These are phyloP conservation scores for Apeltes quadracus DNA, from an alignment of 2,113 vertebrate species.

Conservation along the genomic window DNA sequence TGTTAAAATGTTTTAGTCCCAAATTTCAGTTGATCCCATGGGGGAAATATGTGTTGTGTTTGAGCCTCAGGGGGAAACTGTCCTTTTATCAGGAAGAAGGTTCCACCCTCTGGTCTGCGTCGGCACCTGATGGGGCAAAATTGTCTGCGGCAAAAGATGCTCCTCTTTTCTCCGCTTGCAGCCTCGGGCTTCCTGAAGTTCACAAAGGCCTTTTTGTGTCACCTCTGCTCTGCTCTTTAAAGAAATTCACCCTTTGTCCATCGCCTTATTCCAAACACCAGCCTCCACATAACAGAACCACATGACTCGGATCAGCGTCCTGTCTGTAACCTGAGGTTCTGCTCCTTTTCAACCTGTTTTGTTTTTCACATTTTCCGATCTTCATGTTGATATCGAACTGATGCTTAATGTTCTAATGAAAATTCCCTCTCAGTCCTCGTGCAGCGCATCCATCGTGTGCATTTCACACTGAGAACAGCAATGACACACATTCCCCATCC, in stretches of 20 bases:
- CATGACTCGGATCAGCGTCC: slow-evolving; percentile 53
- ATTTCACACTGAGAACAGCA: slow-evolving; percentile 66
- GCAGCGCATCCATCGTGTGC: slow-evolving; percentile 22
- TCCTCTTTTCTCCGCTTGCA: slow-evolving; percentile 36
- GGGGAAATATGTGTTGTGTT: slow-evolving; percentile 41
- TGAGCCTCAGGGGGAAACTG: slow-evolving; percentile 43
- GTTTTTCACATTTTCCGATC: background rate
- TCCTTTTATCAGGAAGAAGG: slow-evolving; percentile 47
- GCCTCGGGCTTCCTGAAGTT: slow-evolving; percentile 44
- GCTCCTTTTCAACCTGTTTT: background rate
- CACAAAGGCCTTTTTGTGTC: slow-evolving; percentile 71
- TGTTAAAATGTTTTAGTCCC: slow-evolving; percentile 14
- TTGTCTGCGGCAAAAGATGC: slow-evolving; percentile 27
- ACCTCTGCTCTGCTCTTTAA: slow-evolving; percentile 30
- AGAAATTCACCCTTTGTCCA: slow-evolving; percentile 58
- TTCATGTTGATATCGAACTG: slow-evolving; percentile 10
- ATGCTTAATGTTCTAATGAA: slow-evolving; percentile 25
- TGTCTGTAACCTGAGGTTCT: slow-evolving; percentile 24
- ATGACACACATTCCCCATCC: slow-evolving; percentile 66
- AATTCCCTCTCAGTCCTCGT: slow-evolving; percentile 30
- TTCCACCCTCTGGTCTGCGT: slow-evolving; percentile 35
- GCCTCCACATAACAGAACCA: slow-evolving; percentile 23
- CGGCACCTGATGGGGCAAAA: slow-evolving; percentile 58
- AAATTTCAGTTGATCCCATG: slow-evolving; percentile 41
- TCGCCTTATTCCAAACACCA: slow-evolving; percentile 31